These are phyloP conservation scores for Gobio gobio DNA, from an alignment of 2,113 vertebrate genomes.

Conservation along the genomic window DNA sequence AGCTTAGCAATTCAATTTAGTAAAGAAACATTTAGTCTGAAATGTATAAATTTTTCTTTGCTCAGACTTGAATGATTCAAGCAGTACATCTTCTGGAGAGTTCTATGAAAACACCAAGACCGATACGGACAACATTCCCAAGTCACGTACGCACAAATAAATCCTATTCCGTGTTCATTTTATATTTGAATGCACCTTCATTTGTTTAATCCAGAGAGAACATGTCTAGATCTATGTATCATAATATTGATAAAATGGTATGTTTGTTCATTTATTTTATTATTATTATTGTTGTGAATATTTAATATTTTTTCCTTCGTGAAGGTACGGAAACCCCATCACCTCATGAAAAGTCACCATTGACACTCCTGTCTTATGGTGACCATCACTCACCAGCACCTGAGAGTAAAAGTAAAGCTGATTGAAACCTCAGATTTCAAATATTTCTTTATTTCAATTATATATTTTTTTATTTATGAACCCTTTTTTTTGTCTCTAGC, in stretches of 20 bases:
- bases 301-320: not conserved
- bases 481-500: not conserved
- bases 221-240: not conserved
- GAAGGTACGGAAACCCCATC: not conserved
- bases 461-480: not conserved
- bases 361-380: not conserved
- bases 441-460: not conserved
- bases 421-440: not conserved
- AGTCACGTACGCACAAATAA: slow-evolving; percentile 28
- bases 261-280: not conserved
- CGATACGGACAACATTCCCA: not conserved
- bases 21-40: not conserved
- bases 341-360: slow-evolving; percentile 9
- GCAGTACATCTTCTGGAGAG: slow-evolving; percentile 61
- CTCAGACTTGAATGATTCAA: slow-evolving; percentile 32
- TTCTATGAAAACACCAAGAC: slow-evolving; percentile 48
- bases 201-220: not conserved
- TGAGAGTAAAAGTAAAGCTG: not conserved
- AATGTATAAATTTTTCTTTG: not conserved
- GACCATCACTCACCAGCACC: not conserved
- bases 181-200: not conserved
- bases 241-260: not conserved
- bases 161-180: not conserved
- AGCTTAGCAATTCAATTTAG: not conserved
- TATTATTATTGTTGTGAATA: not conserved